A percentile compares a stretch with the other conserved stretches of the same genome.
These are phyloP conservation scores for Odiellus spinosus DNA, from an alignment of 2,888 invertebrate species.

Conservation along the genomic window DNA sequence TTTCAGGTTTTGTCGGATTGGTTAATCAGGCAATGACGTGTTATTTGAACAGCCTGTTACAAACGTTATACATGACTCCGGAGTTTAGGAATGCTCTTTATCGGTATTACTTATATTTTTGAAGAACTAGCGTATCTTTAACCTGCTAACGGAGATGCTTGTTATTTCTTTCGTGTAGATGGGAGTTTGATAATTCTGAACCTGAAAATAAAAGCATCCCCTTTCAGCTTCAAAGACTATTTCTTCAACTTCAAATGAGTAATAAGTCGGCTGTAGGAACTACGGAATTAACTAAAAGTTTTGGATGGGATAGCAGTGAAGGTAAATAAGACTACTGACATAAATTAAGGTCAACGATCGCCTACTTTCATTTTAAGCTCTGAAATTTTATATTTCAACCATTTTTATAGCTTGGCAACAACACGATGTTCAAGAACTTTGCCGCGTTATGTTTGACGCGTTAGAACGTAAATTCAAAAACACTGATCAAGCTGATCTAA, in stretches of 20 bases:
- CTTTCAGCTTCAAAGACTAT: conserved; percentile 67
- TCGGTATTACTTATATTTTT: too few relatives aligned
- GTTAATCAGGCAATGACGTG: conserved; percentile 87
- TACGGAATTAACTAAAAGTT: conserved; percentile 67
- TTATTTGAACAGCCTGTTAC: conserved; percentile 71
- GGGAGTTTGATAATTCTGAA: conserved; percentile 51
- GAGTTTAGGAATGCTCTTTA: conserved; percentile 78
- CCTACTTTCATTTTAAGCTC: too few relatives aligned
- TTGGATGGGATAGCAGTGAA: conserved; percentile 77
- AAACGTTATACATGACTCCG: conserved; percentile 78
- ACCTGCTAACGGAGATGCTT: neutral
- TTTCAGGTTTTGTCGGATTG: conserved; percentile 51
- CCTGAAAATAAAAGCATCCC: conserved; percentile 59
- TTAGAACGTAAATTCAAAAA: conserved; percentile 66
- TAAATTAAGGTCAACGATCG: too few relatives aligned
- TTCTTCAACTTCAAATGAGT: conserved; percentile 55
- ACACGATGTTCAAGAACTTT: conserved; percentile 78
- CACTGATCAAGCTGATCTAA: conserved; percentile 61
- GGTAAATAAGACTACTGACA: too few relatives aligned
- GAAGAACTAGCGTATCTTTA: conserved; percentile 1
- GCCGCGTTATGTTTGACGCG: conserved; percentile 78
- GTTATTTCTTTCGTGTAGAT: conserved; percentile 28
- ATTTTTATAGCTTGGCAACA: conserved; percentile 58
- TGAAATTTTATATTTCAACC: too few relatives aligned
- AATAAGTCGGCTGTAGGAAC: conserved; percentile 62